These are phyloP conservation scores for Megalops atlanticus DNA, from an alignment of 2,113 vertebrate species.

Conservation along the genomic window DNA sequence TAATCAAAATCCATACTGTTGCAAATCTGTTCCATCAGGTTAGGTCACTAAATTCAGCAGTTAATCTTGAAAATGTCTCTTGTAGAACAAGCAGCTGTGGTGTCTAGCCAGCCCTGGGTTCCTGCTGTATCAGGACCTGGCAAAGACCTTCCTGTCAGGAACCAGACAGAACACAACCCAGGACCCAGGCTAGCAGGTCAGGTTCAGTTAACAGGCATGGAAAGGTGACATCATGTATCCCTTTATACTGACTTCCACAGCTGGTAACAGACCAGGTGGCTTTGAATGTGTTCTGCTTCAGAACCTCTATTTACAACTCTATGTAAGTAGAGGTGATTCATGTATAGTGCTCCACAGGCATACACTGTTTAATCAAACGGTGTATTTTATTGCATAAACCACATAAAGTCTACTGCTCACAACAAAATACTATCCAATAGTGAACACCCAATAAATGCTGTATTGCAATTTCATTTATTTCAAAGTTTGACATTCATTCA, in stretches of 20 bases:
- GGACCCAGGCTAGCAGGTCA: background rate
- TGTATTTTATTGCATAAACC: no score
- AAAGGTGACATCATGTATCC: background rate
- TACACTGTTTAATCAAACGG: no score
- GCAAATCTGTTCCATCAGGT: background rate
- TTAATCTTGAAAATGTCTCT: background rate
- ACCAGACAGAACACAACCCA: background rate
- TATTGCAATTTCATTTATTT: no score
- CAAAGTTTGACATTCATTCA: no score
- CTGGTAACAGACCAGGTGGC: background rate
- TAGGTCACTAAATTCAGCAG: background rate
- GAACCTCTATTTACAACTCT: no score
- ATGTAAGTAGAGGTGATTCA: no score
- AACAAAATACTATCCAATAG: background rate
- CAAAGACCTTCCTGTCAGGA: background rate
- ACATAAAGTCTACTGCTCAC: no score
- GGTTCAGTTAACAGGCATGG: background rate
- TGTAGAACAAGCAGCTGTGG: background rate
- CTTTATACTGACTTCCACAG: background rate
- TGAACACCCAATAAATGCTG: no score
- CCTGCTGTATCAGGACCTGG: background rate
- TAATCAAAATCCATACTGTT: background rate
- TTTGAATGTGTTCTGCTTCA: no score
- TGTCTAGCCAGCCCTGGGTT: background rate
- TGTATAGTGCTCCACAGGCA: no score